Evolutionary conservation across 2,113 vertebrate genomes (phyloP).

Genomic region (Phaethornis superciliosus): DNA sequence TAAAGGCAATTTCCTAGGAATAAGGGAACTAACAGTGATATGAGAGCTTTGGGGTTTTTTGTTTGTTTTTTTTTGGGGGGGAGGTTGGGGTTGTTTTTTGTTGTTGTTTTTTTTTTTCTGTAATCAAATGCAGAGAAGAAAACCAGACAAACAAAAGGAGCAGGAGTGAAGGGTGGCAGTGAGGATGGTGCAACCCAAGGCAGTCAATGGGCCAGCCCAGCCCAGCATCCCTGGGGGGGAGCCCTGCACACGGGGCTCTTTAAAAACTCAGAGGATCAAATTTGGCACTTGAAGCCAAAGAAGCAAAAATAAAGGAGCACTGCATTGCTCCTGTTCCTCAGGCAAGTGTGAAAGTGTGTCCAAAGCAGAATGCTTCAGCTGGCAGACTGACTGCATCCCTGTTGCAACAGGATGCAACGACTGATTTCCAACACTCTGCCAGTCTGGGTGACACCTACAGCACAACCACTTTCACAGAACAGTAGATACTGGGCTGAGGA

Average conservation of each 20-base stretch:
- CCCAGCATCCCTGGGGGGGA: not conserved
- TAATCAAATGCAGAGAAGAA: not conserved
- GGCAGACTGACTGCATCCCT: not conserved
- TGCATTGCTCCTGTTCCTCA: not conserved
- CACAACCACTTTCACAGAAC: not conserved
- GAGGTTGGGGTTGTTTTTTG: too few species aligned
- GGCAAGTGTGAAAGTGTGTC: not conserved
- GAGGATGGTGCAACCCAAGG: not conserved
- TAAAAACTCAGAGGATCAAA: not conserved
- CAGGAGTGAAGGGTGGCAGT: fast-evolving
- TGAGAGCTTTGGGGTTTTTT: too few species aligned
- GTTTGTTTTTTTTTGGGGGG: too few species aligned
- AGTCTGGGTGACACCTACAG: not conserved
- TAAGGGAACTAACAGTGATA: not conserved
- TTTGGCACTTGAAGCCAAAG: not conserved
- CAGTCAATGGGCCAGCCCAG: not conserved
- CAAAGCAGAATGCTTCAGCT: not conserved
- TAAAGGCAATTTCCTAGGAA: not conserved
- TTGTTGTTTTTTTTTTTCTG: not conserved
- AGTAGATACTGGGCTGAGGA: not conserved
- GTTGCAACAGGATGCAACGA: not conserved
- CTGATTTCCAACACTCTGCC: not conserved
- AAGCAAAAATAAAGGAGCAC: fast-evolving
- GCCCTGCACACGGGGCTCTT: fast-evolving
- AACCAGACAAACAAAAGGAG: not conserved